A percentile compares a stretch with the other conserved stretches of the same genome.
Conservation (phyloP, 2,797 vertebrate species). For the Anguilla marmorata region DNA sequence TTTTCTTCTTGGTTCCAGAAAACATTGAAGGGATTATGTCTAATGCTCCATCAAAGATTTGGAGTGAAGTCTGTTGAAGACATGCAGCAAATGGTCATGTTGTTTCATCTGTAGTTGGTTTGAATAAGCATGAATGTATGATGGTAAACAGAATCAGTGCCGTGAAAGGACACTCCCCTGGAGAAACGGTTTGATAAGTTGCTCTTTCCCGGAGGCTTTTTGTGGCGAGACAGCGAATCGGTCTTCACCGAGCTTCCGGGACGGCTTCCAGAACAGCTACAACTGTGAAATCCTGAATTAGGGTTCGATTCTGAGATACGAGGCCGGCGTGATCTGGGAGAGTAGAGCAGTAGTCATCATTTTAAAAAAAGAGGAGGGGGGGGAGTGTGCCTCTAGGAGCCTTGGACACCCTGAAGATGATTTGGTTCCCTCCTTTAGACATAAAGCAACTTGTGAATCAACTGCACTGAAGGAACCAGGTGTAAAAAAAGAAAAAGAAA, state of each 20-base stretch:
- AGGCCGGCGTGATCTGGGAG: not conserved
- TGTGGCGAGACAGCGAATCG: not conserved
- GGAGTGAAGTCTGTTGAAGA: not conserved
- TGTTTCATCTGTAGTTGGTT: not conserved
- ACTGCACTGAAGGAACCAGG: not conserved
- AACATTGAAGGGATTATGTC: not conserved
- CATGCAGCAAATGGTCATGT: not conserved
- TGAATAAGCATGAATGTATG: constrained; percentile 4
- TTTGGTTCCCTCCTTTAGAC: not conserved
- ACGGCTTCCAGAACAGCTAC: not conserved
- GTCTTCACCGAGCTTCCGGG: not conserved
- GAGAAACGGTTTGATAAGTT: not conserved
- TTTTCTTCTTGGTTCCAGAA: not conserved
- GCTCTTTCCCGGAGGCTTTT: not conserved
- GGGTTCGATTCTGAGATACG: not conserved
- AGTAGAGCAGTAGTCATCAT: not conserved
- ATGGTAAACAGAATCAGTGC: not conserved
- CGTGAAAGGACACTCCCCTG: not conserved
- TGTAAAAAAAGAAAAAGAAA: not conserved
- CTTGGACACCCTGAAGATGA: not conserved
- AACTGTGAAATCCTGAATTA: not conserved
- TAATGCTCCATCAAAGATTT: not conserved
- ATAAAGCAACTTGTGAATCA: not conserved
- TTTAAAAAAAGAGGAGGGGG: not conserved
- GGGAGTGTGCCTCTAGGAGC: too few species aligned